A percentile compares a stretch with the other conserved stretches of the same genome.
phyloP scores from a whole-genome alignment of 1,140 invertebrate species.

The Colletes latitarsis region DNA sequence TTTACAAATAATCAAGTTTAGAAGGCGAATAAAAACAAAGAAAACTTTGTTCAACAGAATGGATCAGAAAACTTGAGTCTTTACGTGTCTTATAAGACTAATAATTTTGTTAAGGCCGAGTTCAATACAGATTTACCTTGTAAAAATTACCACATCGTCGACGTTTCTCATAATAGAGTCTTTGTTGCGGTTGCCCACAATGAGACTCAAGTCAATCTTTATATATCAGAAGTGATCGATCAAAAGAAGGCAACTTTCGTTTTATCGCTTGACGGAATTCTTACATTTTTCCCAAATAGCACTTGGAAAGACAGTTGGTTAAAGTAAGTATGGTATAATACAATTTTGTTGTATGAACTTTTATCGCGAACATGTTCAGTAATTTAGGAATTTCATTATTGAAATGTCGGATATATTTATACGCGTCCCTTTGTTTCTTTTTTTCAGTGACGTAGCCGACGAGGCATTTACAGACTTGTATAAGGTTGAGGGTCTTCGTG shows the following conservation, averaged over 20 bases:
- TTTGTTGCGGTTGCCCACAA: constrained; percentile 93
- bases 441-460: constrained; percentile 87
- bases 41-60: constrained; percentile 23
- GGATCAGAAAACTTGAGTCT: constrained; percentile 84
- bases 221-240: constrained; percentile 85
- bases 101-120: constrained; percentile 86
- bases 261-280: constrained; percentile 90
- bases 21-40: neutral
- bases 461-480: constrained; percentile 94
- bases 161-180: constrained; percentile 89
- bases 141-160: constrained; percentile 90
- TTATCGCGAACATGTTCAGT: constrained; percentile 9
- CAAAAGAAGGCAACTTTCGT: constrained; percentile 85
- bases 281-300: constrained; percentile 91
- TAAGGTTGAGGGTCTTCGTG: constrained; percentile 91
- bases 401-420: neutral
- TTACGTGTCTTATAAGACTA: constrained; percentile 88
- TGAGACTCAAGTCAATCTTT: constrained; percentile 88
- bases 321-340: constrained; percentile 84
- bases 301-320: constrained; percentile 92
- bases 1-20: too few relatives aligned
- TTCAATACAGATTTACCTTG: constrained; percentile 87
- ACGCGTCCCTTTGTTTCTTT: constrained; percentile 39
- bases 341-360: neutral
- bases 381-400: constrained; percentile 23